These are phyloP conservation scores for Hemiscyllium ocellatum DNA, from an alignment of 2,113 vertebrate species.

Conservation along the genomic window DNA sequence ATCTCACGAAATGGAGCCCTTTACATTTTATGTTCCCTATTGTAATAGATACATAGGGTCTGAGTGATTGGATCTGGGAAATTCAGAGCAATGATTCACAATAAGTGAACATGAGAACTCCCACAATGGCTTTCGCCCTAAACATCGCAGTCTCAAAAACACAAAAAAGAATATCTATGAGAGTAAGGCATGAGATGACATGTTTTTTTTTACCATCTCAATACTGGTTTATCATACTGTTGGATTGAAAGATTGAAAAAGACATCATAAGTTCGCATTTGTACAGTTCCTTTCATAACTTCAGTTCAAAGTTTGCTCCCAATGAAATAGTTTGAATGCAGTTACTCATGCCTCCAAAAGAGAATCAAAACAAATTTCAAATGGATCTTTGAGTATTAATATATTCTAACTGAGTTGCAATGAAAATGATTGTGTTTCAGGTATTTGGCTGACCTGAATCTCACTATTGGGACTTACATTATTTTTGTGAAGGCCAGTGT, in stretches of 20 bases:
- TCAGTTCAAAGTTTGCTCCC: not conserved
- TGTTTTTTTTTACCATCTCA: not conserved
- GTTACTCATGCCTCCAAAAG: not conserved
- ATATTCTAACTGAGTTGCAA: not conserved
- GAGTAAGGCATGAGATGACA: not conserved
- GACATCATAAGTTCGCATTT: too few species aligned
- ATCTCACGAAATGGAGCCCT: not conserved
- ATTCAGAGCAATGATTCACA: not conserved
- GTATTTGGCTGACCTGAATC: not conserved
- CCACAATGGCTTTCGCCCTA: not conserved
- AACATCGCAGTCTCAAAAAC: not conserved
- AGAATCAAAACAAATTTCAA: not conserved
- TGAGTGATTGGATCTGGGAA: not conserved
- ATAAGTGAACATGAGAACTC: not conserved
- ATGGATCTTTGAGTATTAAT: not conserved
- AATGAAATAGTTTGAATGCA: not conserved
- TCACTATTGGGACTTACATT: not conserved
- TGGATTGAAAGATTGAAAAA: not conserved
- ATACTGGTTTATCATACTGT: not conserved
- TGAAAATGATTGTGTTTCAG: not conserved
- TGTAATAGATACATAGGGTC: not conserved
- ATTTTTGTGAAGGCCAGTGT: not conserved
- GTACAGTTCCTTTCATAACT: not conserved
- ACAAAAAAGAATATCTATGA: not conserved
- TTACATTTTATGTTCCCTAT: not conserved